Evolutionary conservation across 2,888 invertebrate species (phyloP).

Genomic region (Dastarcus helophoroides): DNA sequence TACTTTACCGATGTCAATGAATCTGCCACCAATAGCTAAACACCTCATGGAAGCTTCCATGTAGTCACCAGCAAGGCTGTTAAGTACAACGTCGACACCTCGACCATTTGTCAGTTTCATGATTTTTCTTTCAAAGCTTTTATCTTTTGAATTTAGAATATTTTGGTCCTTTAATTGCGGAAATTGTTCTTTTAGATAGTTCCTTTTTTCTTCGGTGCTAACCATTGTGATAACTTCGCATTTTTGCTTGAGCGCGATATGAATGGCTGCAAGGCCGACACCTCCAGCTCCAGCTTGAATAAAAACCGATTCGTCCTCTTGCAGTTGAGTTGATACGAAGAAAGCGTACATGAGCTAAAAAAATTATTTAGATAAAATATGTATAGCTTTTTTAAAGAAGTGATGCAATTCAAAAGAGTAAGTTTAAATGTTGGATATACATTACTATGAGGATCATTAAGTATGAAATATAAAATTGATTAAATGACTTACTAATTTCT

Average conservation of each 20-base stretch:
- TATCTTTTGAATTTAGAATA: constrained; percentile 58
- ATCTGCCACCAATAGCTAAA: constrained; percentile 36
- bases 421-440: too few relatives aligned
- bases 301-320: constrained; percentile 18
- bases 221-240: constrained; percentile 83
- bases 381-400: too few relatives aligned
- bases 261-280: constrained; percentile 89
- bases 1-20: constrained; percentile 54
- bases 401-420: too few relatives aligned
- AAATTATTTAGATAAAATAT: too few relatives aligned
- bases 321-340: constrained; percentile 16
- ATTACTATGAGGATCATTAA: too few relatives aligned
- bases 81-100: constrained; percentile 50
- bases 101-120: constrained; percentile 42
- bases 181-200: constrained; percentile 71
- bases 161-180: constrained; percentile 62
- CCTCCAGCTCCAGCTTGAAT: constrained; percentile 51
- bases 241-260: constrained; percentile 74
- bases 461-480: too few relatives aligned
- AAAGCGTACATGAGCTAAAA: constrained; percentile 21
- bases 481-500: too few relatives aligned
- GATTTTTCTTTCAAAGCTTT: constrained; percentile 34
- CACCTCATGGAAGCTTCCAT: constrained; percentile 35
- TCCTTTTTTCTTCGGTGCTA: constrained; percentile 69
- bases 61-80: constrained; percentile 50